Conservation (phyloP, 92 coral and sea anemone genomes). For the Zoanthus sansibaricus region DNA sequence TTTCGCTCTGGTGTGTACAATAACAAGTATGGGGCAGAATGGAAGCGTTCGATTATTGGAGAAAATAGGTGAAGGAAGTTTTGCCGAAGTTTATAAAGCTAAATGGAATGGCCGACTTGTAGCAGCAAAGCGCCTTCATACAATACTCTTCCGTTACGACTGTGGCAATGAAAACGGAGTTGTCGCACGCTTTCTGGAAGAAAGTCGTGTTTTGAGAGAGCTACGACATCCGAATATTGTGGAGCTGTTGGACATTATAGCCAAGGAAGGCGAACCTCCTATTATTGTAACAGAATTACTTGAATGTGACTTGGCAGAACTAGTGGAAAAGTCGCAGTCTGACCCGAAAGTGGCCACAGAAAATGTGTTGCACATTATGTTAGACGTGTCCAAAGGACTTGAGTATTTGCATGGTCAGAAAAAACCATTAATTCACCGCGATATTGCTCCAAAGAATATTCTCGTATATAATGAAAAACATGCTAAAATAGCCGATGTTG, state of each 20-base stretch:
- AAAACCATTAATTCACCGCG: slow-evolving; percentile 68
- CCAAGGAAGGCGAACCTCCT: slow-evolving; percentile 54
- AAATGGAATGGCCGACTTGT: slow-evolving; percentile 66
- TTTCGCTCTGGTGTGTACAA: too few species aligned
- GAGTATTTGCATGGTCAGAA: slow-evolving; percentile 54
- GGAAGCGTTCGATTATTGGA: slow-evolving; percentile 16
- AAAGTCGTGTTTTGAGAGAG: slow-evolving; percentile 55
- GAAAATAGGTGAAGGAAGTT: slow-evolving; percentile 57
- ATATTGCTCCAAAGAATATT: slow-evolving; percentile 68
- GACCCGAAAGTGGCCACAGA: slow-evolving; percentile 50
- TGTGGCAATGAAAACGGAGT: background rate
- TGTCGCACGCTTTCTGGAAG: slow-evolving; percentile 51
- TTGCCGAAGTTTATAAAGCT: slow-evolving; percentile 62
- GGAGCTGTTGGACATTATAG: slow-evolving; percentile 29
- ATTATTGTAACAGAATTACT: slow-evolving; percentile 67
- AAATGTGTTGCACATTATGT: slow-evolving; percentile 59
- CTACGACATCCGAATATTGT: slow-evolving; percentile 66
- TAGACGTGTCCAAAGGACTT: slow-evolving; percentile 70
- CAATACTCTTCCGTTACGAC: slow-evolving; percentile 31
- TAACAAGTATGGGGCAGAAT: slow-evolving; percentile 19
- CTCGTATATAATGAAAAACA: slow-evolving; percentile 49
- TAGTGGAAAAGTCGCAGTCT: slow-evolving; percentile 28
- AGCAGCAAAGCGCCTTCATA: slow-evolving; percentile 67
- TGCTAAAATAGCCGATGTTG: slow-evolving; percentile 70
- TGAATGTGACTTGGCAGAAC: slow-evolving; percentile 62